Evolutionary conservation across 2,113 vertebrate genomes (phyloP), one percentile per base, ranked within the genome.

Genomic region (Garra rufa): DNA sequence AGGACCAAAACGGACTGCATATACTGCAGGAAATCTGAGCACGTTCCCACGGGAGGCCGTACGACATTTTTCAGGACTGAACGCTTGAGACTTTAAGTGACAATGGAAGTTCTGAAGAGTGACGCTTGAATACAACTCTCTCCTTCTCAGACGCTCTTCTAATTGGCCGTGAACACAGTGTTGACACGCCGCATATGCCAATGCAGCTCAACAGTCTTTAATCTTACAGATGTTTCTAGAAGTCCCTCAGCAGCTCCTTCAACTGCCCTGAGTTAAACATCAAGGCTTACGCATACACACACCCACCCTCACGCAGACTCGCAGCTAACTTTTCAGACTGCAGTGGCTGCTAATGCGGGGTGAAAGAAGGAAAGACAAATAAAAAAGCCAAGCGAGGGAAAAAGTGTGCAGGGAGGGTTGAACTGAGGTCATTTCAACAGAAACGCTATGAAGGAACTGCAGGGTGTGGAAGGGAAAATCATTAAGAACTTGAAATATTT

Each of bases 121-220:
- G 52, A 61, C 26, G 43, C 30, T 77, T 65, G 76, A 81, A 81
- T 38, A 41, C 44, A 81, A 24, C 21, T 55, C 74, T 52, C 77
- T 69, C 46, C 7, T 28, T 87, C 65, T 50, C 14, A 50, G 24
- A 30, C 74, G 41, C 78, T 76, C 73, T 69, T 65, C 73, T 89
- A 87, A 89, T 89, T 89, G 88, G 88, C 76, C 77, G 63, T 82
- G 85, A 80, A 84, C 73, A 74, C 61, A 43, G 75, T 76, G 83
- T 84, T n/a, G 76, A 55, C 73, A 80, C 44, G 24, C 57, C 83
- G 30, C 83, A 65, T 83, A 84, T 81, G 81, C 65, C 74, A 83
- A 70, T 82, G 41, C 73, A 63, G 74, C 84, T 86, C 81, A 87
- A 80, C 73, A 65, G 76, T 87, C 73, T 86, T 85, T 88, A 82